phyloP scores from a whole-genome alignment of 2,113 vertebrate genomes.

The Rostratula benghalensis region DNA sequence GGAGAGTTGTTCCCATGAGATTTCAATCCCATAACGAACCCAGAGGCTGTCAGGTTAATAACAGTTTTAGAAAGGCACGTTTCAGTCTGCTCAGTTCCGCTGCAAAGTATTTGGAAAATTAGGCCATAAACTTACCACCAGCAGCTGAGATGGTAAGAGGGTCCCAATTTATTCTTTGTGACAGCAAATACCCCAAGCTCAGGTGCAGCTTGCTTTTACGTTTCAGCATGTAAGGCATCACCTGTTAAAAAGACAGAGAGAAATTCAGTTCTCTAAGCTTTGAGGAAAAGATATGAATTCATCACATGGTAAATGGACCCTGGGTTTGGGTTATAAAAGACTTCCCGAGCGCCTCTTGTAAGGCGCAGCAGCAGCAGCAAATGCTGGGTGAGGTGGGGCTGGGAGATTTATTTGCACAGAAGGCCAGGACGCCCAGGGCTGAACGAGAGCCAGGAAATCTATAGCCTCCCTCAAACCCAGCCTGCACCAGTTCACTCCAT shows the following conservation, averaged over 20 bases:
- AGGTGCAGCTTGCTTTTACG: background rate
- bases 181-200: background rate
- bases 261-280: background rate
- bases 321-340: background rate
- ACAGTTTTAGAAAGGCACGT: background rate
- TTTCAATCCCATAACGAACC: background rate
- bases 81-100: background rate
- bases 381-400: fast-evolving
- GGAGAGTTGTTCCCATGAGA: background rate
- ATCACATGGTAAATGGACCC: background rate
- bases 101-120: background rate
- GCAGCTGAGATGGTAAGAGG: background rate
- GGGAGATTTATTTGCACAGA: background rate
- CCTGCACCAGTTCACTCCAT: constrained; percentile 26
- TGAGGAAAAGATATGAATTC: background rate
- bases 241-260: background rate
- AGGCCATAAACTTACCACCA: constrained; percentile 5
- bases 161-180: background rate
- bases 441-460: constrained; percentile 46
- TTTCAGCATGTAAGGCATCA: background rate
- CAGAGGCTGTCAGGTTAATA: constrained; percentile 22
- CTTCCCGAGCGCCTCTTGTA: background rate
- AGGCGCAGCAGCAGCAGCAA: background rate
- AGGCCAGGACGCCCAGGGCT: background rate
- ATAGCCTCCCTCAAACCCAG: constrained; percentile 22